Conservation (phyloP, 2,113 vertebrate species). For the Cacatua alba region DNA sequence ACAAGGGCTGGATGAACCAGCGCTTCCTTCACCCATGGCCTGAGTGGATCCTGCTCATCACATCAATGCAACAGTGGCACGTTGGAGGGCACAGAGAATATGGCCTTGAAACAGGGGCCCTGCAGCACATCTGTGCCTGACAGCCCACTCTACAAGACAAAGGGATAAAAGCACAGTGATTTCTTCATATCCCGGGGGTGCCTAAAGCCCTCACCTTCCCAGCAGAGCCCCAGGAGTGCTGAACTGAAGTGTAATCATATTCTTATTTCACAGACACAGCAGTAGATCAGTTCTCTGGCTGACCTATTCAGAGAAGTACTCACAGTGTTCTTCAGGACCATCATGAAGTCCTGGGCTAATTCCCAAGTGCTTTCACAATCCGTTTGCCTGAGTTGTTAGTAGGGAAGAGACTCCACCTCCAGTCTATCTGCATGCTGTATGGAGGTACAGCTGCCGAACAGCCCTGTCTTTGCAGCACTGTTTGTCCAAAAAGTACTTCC, state of each 20-base stretch:
- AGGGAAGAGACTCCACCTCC: not conserved
- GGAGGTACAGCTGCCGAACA: not conserved
- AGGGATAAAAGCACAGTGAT: fast-evolving
- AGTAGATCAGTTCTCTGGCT: not conserved
- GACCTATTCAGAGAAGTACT: not conserved
- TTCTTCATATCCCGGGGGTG: not conserved
- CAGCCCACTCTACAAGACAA: not conserved
- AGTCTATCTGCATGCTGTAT: not conserved
- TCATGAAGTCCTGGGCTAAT: not conserved
- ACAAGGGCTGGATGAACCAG: not conserved
- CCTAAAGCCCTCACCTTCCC: not conserved
- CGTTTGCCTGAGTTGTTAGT: not conserved
- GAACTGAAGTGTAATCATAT: not conserved
- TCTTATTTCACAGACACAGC: not conserved
- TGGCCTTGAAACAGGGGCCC: not conserved
- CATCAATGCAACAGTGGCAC: not conserved
- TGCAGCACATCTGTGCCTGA: not conserved
- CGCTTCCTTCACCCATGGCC: not conserved
- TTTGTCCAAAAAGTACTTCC: not conserved
- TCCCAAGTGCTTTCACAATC: not conserved
- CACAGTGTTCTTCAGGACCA: not conserved
- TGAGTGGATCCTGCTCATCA: not conserved
- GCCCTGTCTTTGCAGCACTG: not conserved
- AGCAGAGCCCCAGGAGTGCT: not conserved
- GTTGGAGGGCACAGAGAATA: not conserved